Conservation (phyloP, 2,888 invertebrate species). For the Steromphala cineraria region DNA sequence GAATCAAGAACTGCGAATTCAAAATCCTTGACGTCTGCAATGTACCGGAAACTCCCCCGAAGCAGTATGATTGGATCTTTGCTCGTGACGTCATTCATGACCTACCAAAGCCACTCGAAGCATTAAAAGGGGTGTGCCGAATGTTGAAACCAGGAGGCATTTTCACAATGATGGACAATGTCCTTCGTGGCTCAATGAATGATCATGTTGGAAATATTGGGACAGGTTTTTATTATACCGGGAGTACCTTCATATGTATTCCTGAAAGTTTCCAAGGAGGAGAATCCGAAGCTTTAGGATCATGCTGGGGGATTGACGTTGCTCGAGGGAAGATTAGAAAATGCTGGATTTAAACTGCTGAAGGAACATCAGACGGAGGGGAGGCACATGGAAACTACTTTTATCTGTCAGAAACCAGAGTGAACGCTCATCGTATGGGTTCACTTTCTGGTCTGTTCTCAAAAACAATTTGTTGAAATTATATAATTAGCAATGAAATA, state of each 20-base stretch:
- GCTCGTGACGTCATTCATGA: conserved; percentile 38
- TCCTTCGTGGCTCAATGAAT: conserved; percentile 1
- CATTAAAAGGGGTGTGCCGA: conserved; percentile 24
- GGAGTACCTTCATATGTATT: conserved; percentile 32
- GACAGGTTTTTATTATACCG: conserved; percentile 14
- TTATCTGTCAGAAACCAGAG: conserved; percentile 15
- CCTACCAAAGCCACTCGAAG: conserved; percentile 29
- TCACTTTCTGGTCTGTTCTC: too few relatives aligned
- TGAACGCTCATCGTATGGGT: too few relatives aligned
- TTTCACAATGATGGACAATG: conserved; percentile 13
- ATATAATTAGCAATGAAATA: too few relatives aligned
- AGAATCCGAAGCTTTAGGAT: conserved; percentile 29
- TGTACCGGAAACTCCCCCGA: neutral
- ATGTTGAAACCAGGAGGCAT: conserved; percentile 21
- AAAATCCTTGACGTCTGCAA: conserved; percentile 25
- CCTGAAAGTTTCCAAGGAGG: conserved; percentile 37
- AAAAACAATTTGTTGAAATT: too few relatives aligned
- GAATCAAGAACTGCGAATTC: neutral
- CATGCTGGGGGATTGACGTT: conserved; percentile 28
- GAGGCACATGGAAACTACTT: neutral
- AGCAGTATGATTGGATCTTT: conserved; percentile 34
- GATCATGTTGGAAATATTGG: conserved; percentile 25
- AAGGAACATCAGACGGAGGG: neutral
- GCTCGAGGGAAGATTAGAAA: neutral
- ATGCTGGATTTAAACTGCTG: conserved; percentile 30